phyloP scores from a whole-genome alignment of 2,888 invertebrate species.

The Mystacides longicornis region DNA sequence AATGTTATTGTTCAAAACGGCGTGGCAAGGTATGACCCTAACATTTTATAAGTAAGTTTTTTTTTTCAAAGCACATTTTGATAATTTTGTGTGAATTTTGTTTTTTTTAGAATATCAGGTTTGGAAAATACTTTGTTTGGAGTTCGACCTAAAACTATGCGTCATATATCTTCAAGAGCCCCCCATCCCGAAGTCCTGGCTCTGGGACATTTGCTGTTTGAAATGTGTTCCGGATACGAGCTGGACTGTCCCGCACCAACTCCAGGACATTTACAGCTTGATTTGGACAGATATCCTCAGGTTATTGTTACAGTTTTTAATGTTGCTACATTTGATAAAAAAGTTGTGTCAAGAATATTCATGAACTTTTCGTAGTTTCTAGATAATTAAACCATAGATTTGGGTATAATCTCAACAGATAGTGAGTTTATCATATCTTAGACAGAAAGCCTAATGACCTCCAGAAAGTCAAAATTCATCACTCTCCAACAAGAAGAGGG shows the following conservation, averaged over 20 bases:
- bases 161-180: constrained; percentile 34
- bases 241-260: constrained; percentile 67
- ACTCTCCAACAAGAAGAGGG: too few relatives aligned
- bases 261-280: constrained; percentile 62
- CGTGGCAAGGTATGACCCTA: constrained; percentile 64
- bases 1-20: constrained; percentile 90
- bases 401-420: too few relatives aligned
- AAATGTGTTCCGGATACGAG: constrained; percentile 86
- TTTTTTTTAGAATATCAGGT: constrained; percentile 60
- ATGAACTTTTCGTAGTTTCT: too few relatives aligned
- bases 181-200: constrained; percentile 47
- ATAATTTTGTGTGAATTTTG: background rate
- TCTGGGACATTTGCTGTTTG: constrained; percentile 81
- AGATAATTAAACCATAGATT: too few relatives aligned
- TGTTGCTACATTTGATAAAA: too few relatives aligned
- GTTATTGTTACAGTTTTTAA: constrained; percentile 44
- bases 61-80: too few relatives aligned
- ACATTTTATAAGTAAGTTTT: background rate
- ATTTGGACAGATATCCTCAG: constrained; percentile 64
- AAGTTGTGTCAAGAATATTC: too few relatives aligned
- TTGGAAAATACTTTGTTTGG: constrained; percentile 81
- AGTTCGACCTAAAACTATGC: constrained; percentile 48
- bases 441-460: too few relatives aligned
- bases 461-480: too few relatives aligned
- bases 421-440: too few relatives aligned